phyloP scores from a whole-genome alignment of 2,113 vertebrate genomes.

The Drymodes brunneopygia region DNA sequence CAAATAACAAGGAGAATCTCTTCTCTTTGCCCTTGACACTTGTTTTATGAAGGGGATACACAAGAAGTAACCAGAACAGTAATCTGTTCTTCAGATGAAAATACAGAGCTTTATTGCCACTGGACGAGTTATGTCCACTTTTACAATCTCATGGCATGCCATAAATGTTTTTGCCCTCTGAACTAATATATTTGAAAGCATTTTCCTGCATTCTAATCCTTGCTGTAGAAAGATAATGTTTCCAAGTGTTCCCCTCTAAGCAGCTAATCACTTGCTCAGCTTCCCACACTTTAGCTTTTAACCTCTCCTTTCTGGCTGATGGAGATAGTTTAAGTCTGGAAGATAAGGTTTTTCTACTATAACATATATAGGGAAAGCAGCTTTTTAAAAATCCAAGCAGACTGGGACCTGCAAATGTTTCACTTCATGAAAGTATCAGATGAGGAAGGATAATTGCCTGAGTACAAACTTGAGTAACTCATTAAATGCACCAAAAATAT shows the following conservation, averaged over 20 bases:
- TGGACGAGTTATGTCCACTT: neutral
- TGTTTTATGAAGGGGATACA: neutral
- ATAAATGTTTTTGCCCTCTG: slow-evolving; percentile 3
- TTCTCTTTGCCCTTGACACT: neutral
- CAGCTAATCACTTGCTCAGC: neutral
- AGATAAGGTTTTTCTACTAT: neutral
- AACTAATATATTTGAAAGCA: neutral
- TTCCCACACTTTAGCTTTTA: neutral
- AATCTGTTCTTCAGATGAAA: slow-evolving; percentile 1
- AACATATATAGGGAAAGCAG: neutral
- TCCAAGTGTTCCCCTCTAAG: neutral
- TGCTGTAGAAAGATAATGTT: neutral
- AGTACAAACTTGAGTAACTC: neutral
- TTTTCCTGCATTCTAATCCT: neutral
- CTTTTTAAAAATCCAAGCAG: neutral
- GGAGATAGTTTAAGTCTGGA: neutral
- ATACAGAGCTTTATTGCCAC: neutral
- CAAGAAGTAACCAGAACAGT: neutral
- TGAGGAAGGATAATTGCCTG: slow-evolving; percentile 5
- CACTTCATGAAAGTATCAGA: neutral
- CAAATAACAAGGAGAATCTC: neutral
- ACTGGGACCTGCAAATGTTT: neutral
- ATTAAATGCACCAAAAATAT: slow-evolving; percentile 25
- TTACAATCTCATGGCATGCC: neutral
- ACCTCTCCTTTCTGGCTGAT: neutral